phyloP scores from a whole-genome alignment of 2,113 vertebrate genomes.

The Odontophorus gujanensis region DNA sequence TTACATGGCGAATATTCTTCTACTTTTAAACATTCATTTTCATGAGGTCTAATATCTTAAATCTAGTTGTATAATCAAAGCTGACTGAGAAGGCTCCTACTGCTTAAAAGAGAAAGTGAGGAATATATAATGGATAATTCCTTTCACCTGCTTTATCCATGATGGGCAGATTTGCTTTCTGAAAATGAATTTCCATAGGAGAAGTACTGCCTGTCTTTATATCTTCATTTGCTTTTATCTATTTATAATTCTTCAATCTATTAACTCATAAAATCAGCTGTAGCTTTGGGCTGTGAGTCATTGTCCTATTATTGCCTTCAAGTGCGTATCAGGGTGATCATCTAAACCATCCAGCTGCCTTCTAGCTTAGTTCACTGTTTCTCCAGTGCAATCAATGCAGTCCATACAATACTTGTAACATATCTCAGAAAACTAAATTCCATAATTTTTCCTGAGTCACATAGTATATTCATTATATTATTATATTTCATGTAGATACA shows the following conservation, averaged over 20 bases:
- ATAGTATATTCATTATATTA: neutral
- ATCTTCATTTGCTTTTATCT: constrained; percentile 5
- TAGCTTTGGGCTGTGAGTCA: neutral
- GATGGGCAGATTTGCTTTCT: neutral
- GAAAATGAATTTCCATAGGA: neutral
- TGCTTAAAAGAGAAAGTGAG: neutral
- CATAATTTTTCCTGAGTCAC: neutral
- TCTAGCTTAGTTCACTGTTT: neutral
- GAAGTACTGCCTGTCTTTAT: neutral
- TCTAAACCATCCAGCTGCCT: neutral
- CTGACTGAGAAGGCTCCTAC: neutral
- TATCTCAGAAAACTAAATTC: neutral
- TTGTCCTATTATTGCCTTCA: neutral
- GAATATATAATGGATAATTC: neutral
- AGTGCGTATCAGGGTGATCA: neutral
- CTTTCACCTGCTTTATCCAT: neutral
- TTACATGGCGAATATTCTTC: neutral
- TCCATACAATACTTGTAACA: neutral
- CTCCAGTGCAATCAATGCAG: neutral
- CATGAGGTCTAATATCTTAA: neutral
- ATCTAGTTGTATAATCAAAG: neutral
- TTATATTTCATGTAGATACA: neutral
- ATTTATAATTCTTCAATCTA: neutral
- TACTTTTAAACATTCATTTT: neutral
- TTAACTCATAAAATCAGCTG: neutral